A percentile compares a stretch with the other conserved stretches of the same genome.
These are phyloP conservation scores for Monochamus saltuarius DNA, from an alignment of 1,140 invertebrate genomes.

Conservation along the genomic window DNA sequence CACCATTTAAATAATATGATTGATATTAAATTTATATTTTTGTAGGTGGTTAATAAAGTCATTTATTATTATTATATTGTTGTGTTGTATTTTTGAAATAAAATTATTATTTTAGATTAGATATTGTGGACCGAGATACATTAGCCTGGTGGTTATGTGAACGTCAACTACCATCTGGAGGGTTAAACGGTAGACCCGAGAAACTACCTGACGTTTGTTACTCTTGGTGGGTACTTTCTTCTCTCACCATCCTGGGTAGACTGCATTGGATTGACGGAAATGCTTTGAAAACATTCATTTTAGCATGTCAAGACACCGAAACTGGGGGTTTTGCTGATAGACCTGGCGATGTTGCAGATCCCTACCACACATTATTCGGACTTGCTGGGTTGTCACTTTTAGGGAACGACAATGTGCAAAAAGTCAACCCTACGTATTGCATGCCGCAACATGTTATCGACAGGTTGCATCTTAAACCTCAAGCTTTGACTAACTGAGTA, in stretches of 20 bases:
- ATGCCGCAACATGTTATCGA: conserved; percentile 89
- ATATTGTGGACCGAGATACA: conserved; percentile 84
- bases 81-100: too few species aligned
- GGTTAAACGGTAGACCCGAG: conserved; percentile 93
- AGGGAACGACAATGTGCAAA: conserved; percentile 68
- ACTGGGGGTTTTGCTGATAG: conserved; percentile 90
- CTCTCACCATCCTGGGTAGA: conserved; percentile 89
- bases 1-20: too few species aligned
- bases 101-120: conserved; percentile 56
- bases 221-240: conserved; percentile 96
- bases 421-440: conserved; percentile 94
- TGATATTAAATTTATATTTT: too few species aligned
- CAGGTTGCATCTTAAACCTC: conserved; percentile 69
- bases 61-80: too few species aligned
- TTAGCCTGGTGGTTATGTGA: conserved; percentile 98
- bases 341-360: conserved; percentile 96
- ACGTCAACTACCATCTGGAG: conserved; percentile 92
- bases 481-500: conserved; percentile 52
- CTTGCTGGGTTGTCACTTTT: conserved; percentile 90
- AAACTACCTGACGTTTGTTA: conserved; percentile 90
- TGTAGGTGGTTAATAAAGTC: too few species aligned
- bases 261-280: conserved; percentile 94
- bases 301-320: conserved; percentile 66
- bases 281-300: conserved; percentile 74
- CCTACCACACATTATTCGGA: conserved; percentile 98